Evolutionary conservation across 2,888 invertebrate species (phyloP), one percentile per base, ranked within the genome.

Genomic region (Artemia sinica): DNA sequence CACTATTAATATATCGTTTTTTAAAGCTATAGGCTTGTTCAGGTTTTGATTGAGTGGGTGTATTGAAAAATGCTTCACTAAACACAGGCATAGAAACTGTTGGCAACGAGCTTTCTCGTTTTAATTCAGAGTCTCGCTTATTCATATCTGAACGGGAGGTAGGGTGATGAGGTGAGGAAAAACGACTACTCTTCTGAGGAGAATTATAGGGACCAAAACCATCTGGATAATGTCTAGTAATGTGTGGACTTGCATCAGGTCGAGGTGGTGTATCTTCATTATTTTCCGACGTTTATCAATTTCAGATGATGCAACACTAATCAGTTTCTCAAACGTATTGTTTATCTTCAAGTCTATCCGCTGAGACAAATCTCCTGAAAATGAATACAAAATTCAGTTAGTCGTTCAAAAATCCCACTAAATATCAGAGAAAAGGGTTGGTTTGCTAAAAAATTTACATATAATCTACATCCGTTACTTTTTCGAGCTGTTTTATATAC

Each of bases 311-410:
- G 93, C 93, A 77, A 92, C 90, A 71, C 91, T 92, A 73, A 94
- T 90, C 75, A 94, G 82, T 73, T 91, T 87, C 80, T 94, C 94
- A 81, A 95, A 94, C 69, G 91, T 91, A 74, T 89, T 91, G 77
- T 89, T 90, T 75, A 93, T 90, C 74, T 91, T 87, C 78, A 91
- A 89, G 78, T 92, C 91, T 92, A 92, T 93, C 78, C 90, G 28
- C 28, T 28, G 28, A 28, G 28, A 28, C 28, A 28, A 28, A 28
- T 28, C 28, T 28, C 28, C 28, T 28, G 4, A 28, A 28, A 28
- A 28, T 28, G 4, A 28, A 4, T 28, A 2, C 28, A 28, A 28
- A 28, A 28, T 28, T 28, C 4, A 28, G 28, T 28, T 4, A 28
- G 4, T 4, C 4, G 4, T 28, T 28, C 4, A 28, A 28, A 28